Conservation (phyloP, 2,113 vertebrate species). For the Chauna torquata region DNA sequence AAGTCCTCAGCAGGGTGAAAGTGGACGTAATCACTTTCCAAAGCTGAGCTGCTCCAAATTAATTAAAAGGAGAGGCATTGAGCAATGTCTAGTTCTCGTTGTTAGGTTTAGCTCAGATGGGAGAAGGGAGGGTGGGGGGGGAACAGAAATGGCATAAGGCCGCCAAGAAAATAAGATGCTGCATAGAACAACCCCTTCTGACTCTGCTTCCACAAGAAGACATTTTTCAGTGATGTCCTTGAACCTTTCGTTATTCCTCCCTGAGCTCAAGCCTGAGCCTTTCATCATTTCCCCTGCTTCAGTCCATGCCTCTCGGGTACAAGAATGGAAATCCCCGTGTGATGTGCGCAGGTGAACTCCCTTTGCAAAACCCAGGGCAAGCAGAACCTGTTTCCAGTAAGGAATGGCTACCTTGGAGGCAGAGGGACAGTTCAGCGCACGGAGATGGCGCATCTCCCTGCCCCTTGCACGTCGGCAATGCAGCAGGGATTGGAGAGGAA, state of each 20-base stretch:
- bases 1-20: neutral
- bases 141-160: neutral
- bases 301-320: no score
- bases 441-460: neutral
- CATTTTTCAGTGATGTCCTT: neutral
- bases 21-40: neutral
- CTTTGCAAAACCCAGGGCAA: neutral
- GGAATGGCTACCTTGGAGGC: neutral
- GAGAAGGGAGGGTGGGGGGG: neutral
- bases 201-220: rapidly evolving
- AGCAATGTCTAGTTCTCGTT: neutral
- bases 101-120: neutral
- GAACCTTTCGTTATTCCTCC: neutral
- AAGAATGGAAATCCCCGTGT: neutral
- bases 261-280: neutral
- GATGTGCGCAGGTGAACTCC: neutral
- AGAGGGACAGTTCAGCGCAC: neutral
- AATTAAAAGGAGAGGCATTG: neutral
- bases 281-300: neutral
- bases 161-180: neutral
- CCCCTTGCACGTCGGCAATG: neutral
- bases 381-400: neutral
- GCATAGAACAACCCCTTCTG: neutral
- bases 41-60: neutral
- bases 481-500: neutral